Evolutionary conservation across 2,888 invertebrate genomes (phyloP), one percentile per base, ranked within the genome.

Genomic region (Protula sp.): DNA sequence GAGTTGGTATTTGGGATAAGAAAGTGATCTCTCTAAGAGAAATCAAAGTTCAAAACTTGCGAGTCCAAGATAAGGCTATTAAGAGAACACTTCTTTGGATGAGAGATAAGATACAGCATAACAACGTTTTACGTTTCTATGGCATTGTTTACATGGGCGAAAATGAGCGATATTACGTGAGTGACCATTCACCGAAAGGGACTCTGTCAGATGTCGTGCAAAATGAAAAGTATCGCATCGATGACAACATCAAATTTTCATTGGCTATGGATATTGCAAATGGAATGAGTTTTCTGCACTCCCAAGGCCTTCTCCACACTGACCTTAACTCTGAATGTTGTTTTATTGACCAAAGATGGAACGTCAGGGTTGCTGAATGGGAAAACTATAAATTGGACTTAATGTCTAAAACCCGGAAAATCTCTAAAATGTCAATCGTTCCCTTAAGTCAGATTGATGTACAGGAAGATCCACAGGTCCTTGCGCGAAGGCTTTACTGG

Each of bases 351-450:
- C 55, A 54, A 1, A 63, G 71, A 5, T 80, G 79, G 78, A 74
- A 69, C 1, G 71, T 78, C 9, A 73, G 74, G 58, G 68, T 79
- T 1, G 67, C 71, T 3, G 74, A 75, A 51, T 79, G 78, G 78
- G 72, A 73, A 55, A 72, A 70, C 19, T 5, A 50, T 26, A 50
- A 9, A 24, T 26, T 50, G 14, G 24, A 19, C 22, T 22, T 26
- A 24, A 5, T 50, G 50, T 5, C 14, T 24, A 9, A 24, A 50
- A 5, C 24, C 5, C 9, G 24, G 38, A 9, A 19, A 14, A 38
- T 19, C 19, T 38, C 38, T 38, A 38, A 38, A 38, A 38, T 19
- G 9, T 14, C 9, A 9, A 38, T 38, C 9, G 9, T 19, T 38
- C 38, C 38, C 9, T n/a, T n/a, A n/a, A 9, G 19, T 14, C 9